Base-by-base conservation (phyloP, 2,797 vertebrate species). In the Myiotriccus ornatus region DNA sequence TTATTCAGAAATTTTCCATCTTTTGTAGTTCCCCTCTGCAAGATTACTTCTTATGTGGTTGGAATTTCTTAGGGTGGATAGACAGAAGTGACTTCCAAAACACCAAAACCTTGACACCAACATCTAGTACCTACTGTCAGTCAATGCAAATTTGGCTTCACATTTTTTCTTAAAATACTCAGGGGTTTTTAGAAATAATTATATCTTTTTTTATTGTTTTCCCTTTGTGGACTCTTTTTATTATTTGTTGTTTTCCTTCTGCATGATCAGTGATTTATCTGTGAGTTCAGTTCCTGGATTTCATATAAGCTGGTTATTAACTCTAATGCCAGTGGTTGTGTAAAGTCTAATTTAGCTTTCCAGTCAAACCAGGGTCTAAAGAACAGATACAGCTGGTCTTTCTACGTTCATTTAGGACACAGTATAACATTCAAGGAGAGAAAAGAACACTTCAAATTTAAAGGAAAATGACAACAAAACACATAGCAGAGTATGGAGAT, bases 401-500 rank as follows among this genome's bases (percentile, higher is more conserved):
- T 55, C 24, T 52, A 63, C 19, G 37, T 14, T 17, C 16, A 30
- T 71, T 5, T 7, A 10, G 7, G 10, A 17, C 5, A 17, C 3
- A 24, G 10, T 47, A n/a, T 27, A 30, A 55, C 15, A 41, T 19
- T 25, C 14, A 49, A 46, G 25, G 22, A 57, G 7, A 74, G 15
- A 35, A 74, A 75, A 67, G 2, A 70, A 22, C 2, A 12, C 4
- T 18, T 69, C 2, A 52, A 55, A 46, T 41, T 70, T 50, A 52
- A 76, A 64, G 6, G 32, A 14, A 39, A 79, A 35, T 28, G 19
- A 19, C 16, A 65, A 32, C 5, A 49, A 30, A 84, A 18, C 1
- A 30, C 2, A 22, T 28, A 32, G 17, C 9, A 22, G 6, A 69
- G 0, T 37, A 3, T 9, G 7, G 10, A 37, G 8, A 22, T 21